Conservation (phyloP, 2,113 vertebrate genomes). For the Phrynosoma platyrhinos region DNA sequence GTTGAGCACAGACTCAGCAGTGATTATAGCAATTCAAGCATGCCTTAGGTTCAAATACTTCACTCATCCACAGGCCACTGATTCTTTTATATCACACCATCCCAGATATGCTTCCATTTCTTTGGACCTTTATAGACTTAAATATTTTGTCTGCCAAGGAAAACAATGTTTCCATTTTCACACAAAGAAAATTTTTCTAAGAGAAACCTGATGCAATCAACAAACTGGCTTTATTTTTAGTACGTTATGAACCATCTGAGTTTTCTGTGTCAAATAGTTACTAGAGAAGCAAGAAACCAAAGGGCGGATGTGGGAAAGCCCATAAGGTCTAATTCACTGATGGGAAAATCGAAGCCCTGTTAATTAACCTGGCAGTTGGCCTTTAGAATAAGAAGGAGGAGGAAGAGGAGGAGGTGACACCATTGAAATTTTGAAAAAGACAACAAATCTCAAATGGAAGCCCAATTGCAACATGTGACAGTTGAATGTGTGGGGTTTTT, state of each 20-base stretch:
- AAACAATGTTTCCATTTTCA: neutral
- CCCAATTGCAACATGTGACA: neutral
- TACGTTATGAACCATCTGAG: neutral
- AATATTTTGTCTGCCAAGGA: neutral
- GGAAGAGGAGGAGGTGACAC: neutral
- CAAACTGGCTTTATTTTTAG: conserved; percentile 8
- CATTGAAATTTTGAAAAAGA: neutral
- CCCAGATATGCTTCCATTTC: conserved; percentile 10
- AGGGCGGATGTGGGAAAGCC: neutral
- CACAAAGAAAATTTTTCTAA: neutral
- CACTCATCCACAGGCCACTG: conserved; percentile 40
- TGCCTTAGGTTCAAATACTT: conserved; percentile 21
- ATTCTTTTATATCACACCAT: conserved; percentile 48
- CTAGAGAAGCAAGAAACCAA: neutral
- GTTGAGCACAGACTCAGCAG: conserved; percentile 8
- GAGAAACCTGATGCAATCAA: conserved; percentile 26
- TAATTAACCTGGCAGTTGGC: conserved; percentile 15
- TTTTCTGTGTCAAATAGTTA: conserved; percentile 15
- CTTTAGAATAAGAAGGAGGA: conserved; percentile 17
- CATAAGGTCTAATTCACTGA: conserved; percentile 13
- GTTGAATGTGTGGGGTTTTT: neutral
- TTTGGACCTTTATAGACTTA: conserved; percentile 1
- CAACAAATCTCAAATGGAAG: neutral
- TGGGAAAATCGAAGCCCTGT: neutral
- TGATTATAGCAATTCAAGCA: accelerated